A percentile compares a stretch with the other conserved stretches of the same genome.
These are phyloP conservation scores for Menidia menidia DNA, from an alignment of 2,797 vertebrate species.

Conservation along the genomic window DNA sequence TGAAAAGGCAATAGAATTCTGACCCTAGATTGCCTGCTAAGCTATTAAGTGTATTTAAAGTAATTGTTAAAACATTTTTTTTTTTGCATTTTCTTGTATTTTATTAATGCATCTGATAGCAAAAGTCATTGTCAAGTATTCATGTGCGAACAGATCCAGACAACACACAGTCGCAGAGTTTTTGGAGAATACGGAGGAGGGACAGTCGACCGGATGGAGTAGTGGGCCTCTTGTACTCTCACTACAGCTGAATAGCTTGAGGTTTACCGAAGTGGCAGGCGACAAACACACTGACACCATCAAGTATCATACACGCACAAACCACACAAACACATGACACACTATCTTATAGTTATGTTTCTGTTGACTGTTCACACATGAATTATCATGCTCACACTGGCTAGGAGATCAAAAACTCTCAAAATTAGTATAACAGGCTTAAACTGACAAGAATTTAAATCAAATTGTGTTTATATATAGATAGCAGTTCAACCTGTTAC, in stretches of 20 bases:
- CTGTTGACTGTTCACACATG: slow-evolving; percentile 13
- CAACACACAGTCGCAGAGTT: slow-evolving; percentile 24
- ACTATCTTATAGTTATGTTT: slow-evolving; percentile 15
- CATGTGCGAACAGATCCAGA: slow-evolving; percentile 11
- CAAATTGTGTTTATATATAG: slow-evolving; percentile 28
- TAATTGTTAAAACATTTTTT: too few relatives aligned
- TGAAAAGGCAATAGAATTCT: slow-evolving; percentile 52
- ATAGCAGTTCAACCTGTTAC: slow-evolving; percentile 25
- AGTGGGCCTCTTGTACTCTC: slow-evolving; percentile 73
- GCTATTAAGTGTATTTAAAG: slow-evolving; percentile 23
- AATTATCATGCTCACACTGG: not conserved
- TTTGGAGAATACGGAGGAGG: slow-evolving; percentile 59
- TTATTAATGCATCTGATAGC: slow-evolving; percentile 21
- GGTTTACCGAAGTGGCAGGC: slow-evolving; percentile 71
- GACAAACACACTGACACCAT: slow-evolving; percentile 46
- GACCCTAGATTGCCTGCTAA: slow-evolving; percentile 53
- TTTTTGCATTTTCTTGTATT: slow-evolving; percentile 26
- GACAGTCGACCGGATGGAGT: slow-evolving; percentile 81
- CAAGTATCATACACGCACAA: slow-evolving; percentile 29
- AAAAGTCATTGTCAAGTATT: slow-evolving; percentile 17
- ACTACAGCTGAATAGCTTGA: slow-evolving; percentile 82
- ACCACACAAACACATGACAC: slow-evolving; percentile 32
- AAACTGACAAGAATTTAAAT: slow-evolving; percentile 32
- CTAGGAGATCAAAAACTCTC: not conserved
- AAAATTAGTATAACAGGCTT: slow-evolving; percentile 8